Percentiles rank a stretch among this genome's conserved stretches.
phyloP scores from a whole-genome alignment of 2,797 vertebrate species.

The Schizopygopsis malacanthus region DNA sequence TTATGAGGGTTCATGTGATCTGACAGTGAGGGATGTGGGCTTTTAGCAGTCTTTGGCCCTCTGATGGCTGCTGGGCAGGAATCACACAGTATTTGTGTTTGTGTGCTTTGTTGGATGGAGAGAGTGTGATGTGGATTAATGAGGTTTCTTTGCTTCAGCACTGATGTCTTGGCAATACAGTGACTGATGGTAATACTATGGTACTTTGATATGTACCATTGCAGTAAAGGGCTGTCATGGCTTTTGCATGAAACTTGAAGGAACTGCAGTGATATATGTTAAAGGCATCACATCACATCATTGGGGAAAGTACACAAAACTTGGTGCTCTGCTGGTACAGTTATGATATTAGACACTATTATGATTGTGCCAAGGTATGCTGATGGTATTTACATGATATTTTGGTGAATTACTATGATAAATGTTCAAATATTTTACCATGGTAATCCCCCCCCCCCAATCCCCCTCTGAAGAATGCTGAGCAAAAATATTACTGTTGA shows the following conservation, averaged over 20 bases:
- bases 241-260: not conserved
- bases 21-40: not conserved
- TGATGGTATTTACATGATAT: too few species aligned
- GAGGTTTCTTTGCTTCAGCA: not conserved
- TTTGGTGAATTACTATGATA: not conserved
- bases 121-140: conserved; percentile 24
- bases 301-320: not conserved
- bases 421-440: not conserved
- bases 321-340: too few species aligned
- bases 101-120: conserved; percentile 31
- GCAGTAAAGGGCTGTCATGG: not conserved
- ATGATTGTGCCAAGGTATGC: not conserved
- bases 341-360: not conserved
- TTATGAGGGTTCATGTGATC: not conserved
- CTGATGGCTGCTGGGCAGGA: not conserved
- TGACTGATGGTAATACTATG: not conserved
- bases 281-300: not conserved
- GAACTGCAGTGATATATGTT: not conserved
- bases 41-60: conserved; percentile 21
- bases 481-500: not conserved
- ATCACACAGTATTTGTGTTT: not conserved
- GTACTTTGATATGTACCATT: too few species aligned
- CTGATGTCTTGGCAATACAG: not conserved
- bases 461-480: not conserved
- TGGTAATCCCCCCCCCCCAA: too few species aligned